These are phyloP conservation scores for Andrena dorsata DNA, from an alignment of 2,888 invertebrate species.

Conservation along the genomic window DNA sequence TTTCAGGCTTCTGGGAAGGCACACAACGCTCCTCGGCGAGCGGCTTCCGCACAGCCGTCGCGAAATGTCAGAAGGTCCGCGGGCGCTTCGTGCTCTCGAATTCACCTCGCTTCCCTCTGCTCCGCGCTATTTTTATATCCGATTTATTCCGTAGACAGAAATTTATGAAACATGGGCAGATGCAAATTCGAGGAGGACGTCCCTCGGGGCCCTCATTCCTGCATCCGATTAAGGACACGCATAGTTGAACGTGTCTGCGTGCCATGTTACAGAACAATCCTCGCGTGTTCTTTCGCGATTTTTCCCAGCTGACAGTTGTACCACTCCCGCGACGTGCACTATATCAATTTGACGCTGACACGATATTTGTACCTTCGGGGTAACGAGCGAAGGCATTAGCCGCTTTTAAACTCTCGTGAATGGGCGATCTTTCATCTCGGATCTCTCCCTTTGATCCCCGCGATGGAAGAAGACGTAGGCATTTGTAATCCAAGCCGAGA, in stretches of 20 bases:
- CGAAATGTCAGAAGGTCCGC: not conserved
- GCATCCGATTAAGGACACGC: conserved; percentile 19
- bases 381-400: not conserved
- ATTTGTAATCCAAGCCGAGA: not conserved
- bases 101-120: not conserved
- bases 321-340: conserved; percentile 40
- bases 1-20: conserved; percentile 20
- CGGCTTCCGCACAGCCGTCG: not conserved
- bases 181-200: not conserved
- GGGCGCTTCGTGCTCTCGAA: not conserved
- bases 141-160: not conserved
- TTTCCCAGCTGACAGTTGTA: conserved; percentile 47
- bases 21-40: not conserved
- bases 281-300: conserved; percentile 47
- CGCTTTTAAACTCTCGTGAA: conserved; percentile 5
- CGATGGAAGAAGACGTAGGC: not conserved
- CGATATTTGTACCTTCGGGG: conserved; percentile 28
- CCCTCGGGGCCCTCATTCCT: not conserved
- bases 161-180: conserved; percentile 20
- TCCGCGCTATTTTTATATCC: not conserved
- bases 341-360: conserved; percentile 39
- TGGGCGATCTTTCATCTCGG: not conserved
- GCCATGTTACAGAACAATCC: not conserved
- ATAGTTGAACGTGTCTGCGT: conserved; percentile 8
- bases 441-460: not conserved